Evolutionary conservation across 53 echinoderm and acorn worm species (phyloP), one percentile per base, ranked within the genome.

Genomic region (Echinometra lucunter): DNA sequence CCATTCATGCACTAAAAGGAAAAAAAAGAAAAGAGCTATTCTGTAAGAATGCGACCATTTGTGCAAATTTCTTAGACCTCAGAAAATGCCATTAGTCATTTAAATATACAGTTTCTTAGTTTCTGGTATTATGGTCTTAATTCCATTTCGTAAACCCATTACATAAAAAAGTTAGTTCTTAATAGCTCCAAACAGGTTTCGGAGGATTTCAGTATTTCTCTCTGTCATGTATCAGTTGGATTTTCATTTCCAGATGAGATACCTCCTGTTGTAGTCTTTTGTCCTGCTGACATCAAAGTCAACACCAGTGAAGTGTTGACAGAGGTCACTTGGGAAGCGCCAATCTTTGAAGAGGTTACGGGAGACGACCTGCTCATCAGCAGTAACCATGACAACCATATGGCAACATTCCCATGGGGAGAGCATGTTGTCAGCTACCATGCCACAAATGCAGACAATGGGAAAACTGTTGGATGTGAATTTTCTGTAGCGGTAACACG

Each of bases 381-480:
- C 60, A 97, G 96, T 82, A 96, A 93, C 94, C 89, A 88, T 96
- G 92, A 87, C 1, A 56, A 88, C 66, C 80, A 82, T 25, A 96
- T 93, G 15, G 58, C 66, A 0, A 80, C 81, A 27, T 90, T 97
- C 18, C 95, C 92, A 32, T 95, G 97, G 94, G 98, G 98, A 42
- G 72, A 45, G 17, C 83, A 96, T 93, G 97, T 94, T n/a, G 92
- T 98, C 37, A 94, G 78, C 37, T 98, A 96, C 40, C 47, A 30
- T 4, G 97, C 98, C 19, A 95, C 94, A 30, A 97, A 97, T 44
- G 82, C 94, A 28, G 95, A 96, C 55, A 98, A 91, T 55, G 95
- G 95, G 45, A 96, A 98, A 91, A 96, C 96, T 2, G 95, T 91
- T 11, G 94, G 95, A 30, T 98, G 98, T 89, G 92, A 96, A n/a